Evolutionary conservation across 1,140 invertebrate species (phyloP).

Genomic region (Triops longicaudatus): DNA sequence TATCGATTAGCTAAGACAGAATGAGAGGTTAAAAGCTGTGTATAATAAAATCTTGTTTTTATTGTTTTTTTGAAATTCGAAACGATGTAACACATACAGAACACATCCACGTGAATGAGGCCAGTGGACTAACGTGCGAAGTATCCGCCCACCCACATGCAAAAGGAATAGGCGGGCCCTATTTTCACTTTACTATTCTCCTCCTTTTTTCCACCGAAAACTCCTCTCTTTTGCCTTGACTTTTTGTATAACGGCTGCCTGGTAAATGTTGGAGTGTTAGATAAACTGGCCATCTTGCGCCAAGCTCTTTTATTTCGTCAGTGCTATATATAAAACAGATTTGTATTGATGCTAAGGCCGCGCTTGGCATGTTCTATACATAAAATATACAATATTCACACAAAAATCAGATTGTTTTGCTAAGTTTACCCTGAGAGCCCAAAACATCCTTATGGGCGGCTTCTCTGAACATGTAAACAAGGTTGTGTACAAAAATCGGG

Average conservation of each 20-base stretch:
- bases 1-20: neutral
- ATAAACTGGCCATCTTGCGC: neutral
- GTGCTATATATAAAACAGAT: conserved; percentile 3
- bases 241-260: neutral
- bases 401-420: too few relatives aligned
- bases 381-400: neutral
- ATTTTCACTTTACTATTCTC: neutral
- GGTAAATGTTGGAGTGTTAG: neutral
- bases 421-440: too few relatives aligned
- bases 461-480: too few relatives aligned
- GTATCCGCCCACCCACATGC: neutral
- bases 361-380: conserved; percentile 10
- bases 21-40: neutral
- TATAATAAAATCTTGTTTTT: neutral
- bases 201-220: neutral
- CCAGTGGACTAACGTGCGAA: neutral
- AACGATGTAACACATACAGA: neutral
- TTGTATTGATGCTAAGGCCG: conserved; percentile 11
- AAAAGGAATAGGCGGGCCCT: neutral
- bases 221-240: neutral
- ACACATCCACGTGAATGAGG: neutral
- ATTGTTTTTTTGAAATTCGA: neutral
- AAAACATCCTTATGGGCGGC: too few relatives aligned
- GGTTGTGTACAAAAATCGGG: too few relatives aligned
- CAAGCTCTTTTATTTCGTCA: neutral